A percentile compares a stretch with the other conserved stretches of the same genome.
These are phyloP conservation scores for Oceanodroma leucorhoa DNA, from an alignment of 2,797 vertebrate species.

Conservation along the genomic window DNA sequence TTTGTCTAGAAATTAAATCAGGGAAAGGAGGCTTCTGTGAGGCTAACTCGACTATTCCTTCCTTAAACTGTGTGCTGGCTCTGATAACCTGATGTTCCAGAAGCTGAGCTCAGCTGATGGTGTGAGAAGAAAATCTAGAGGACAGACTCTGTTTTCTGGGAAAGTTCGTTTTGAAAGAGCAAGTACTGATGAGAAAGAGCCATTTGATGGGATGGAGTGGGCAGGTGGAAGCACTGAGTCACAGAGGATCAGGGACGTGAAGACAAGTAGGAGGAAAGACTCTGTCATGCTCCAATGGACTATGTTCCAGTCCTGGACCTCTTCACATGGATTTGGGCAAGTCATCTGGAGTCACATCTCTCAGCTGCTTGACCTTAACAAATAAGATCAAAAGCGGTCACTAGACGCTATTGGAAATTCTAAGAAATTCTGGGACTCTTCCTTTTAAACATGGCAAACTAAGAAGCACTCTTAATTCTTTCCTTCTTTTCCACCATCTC, in stretches of 20 bases:
- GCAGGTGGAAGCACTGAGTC: conserved; percentile 12
- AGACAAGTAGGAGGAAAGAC: neutral
- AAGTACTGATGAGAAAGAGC: neutral
- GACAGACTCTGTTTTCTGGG: neutral
- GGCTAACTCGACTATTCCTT: neutral
- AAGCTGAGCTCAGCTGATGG: neutral
- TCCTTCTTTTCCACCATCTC: neutral
- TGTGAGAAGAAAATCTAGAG: neutral
- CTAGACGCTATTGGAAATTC: neutral
- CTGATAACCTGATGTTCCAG: neutral
- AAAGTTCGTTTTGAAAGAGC: neutral
- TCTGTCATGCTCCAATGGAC: neutral
- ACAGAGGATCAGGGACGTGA: neutral
- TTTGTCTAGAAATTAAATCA: neutral
- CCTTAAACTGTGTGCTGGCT: neutral
- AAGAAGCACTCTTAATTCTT: neutral
- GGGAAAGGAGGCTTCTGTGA: neutral
- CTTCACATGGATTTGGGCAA: neutral
- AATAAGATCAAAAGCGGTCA: neutral
- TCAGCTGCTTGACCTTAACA: neutral
- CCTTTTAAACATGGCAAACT: rapidly evolving
- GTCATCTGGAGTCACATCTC: neutral
- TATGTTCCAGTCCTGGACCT: neutral
- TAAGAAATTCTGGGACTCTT: neutral
- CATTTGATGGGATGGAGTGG: neutral